phyloP scores from a whole-genome alignment of 2,888 invertebrate species.

The Meiosimyza platycephala region DNA sequence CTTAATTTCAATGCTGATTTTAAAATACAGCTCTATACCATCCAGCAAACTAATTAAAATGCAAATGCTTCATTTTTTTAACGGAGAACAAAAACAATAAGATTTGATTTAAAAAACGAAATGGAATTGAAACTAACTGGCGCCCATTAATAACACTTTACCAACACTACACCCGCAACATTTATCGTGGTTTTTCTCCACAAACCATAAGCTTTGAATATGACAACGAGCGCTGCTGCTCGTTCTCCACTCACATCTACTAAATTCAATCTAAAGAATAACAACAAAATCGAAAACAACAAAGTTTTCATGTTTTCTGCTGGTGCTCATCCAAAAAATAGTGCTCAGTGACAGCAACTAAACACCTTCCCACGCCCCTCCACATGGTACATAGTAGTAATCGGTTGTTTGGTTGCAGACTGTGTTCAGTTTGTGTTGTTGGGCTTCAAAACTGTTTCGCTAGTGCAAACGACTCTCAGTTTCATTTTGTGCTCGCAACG shows the following conservation, averaged over 20 bases:
- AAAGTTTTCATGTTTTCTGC: slow-evolving; percentile 11
- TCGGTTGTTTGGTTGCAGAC: background rate
- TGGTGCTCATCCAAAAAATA: slow-evolving; percentile 1
- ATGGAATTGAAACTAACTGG: slow-evolving; percentile 4
- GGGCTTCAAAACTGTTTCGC: slow-evolving; percentile 28
- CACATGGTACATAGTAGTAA: background rate
- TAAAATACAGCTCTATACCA: too few species aligned
- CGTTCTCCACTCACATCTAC: background rate
- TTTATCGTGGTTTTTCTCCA: background rate
- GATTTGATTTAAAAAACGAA: background rate
- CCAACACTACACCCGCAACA: slow-evolving; percentile 2
- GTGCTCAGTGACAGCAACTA: background rate
- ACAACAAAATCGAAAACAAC: slow-evolving; percentile 9
- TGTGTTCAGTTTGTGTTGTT: background rate
- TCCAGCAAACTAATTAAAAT: too few species aligned
- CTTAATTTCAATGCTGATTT: too few species aligned
- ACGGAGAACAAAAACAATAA: too few species aligned
- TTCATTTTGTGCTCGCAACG: slow-evolving; percentile 42
- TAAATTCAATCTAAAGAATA: background rate
- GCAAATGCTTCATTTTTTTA: too few species aligned
- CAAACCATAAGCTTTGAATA: background rate
- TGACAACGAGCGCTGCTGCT: background rate
- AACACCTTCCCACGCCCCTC: background rate
- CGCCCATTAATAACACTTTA: background rate
- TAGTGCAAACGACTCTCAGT: slow-evolving; percentile 40